Evolutionary conservation across 2,888 invertebrate genomes (phyloP), one percentile per base, ranked within the genome.

Genomic region (Coenonympha glycerion): DNA sequence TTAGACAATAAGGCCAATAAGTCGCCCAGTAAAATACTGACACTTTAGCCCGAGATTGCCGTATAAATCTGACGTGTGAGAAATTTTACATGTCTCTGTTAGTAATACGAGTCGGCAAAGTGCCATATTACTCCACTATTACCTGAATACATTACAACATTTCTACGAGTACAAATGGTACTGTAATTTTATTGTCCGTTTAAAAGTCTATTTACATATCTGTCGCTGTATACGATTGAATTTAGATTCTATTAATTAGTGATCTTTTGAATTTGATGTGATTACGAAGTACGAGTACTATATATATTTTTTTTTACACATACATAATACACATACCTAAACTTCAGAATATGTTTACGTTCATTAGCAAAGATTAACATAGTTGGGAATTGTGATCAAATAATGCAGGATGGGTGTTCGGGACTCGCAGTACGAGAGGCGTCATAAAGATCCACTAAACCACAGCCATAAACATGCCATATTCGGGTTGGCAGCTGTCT

Each of bases 41-140:
- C 71, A 61, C 65, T 67, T 69, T 58, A 68, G 62, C 54, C 62
- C 56, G 62, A 68, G 61, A 76, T 77, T 69, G 71, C 71, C 69
- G 64, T 76, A 81, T 84, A 82, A 82, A 82, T 82, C 73, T 70
- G 73, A 78, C 71, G 72, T 76, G 76, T 73, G 79, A 79, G 79
- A 82, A 80, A 83, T 83, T 81, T 80, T 81, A 84, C 83, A 82
- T 77, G 65, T 76, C 77, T 76, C 72, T 77, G 82, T 81, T 73
- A 79, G 73, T 76, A 73, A 79, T 76, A 73, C 72, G 76, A 72
- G 73, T 73, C 69, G 68, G 65, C 64, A 60, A 59, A 64, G 57
- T 61, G 72, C 67, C 71, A 73, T 80, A 79, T 79, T 78, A 78
- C 77, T 78, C 77, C 69, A 75, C 76, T 73, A 80, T 53, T 53